Conservation (phyloP, 2,888 invertebrate genomes). For the Tolmerus cingulatus region DNA sequence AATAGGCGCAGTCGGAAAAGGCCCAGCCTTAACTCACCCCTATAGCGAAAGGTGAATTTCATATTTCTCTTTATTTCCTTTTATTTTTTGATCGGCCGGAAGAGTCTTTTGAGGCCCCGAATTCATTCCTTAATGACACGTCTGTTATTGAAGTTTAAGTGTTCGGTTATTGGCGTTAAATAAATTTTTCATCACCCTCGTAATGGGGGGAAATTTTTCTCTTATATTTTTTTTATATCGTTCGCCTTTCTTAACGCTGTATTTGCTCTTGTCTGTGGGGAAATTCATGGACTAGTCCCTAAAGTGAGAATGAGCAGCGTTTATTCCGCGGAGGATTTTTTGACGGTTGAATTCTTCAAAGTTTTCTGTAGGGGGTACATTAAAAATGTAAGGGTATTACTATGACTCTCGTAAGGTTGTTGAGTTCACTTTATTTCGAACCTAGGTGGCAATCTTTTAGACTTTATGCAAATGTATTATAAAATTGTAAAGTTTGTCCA, state of each 20-base stretch:
- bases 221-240: background rate
- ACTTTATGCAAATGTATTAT: background rate
- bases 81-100: background rate
- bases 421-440: background rate
- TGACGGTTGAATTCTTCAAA: background rate
- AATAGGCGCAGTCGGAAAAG: background rate
- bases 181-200: constrained; percentile 5
- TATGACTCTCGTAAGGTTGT: background rate
- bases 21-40: background rate
- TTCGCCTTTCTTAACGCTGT: background rate
- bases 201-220: background rate
- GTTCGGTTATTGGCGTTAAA: constrained; percentile 23
- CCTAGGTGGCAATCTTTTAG: too few relatives aligned
- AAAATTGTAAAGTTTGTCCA: background rate
- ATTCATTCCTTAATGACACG: constrained; percentile 30
- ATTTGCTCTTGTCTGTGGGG: background rate
- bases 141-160: constrained; percentile 33
- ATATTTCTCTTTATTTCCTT: background rate
- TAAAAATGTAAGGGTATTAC: background rate
- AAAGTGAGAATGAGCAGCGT: background rate
- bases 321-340: background rate
- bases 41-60: background rate
- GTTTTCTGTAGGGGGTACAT: background rate
- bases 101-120: background rate
- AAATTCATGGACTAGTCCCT: background rate